Base-by-base conservation (phyloP, 2,888 invertebrate genomes). In the Galeopsomyia nigrocyanea region DNA sequence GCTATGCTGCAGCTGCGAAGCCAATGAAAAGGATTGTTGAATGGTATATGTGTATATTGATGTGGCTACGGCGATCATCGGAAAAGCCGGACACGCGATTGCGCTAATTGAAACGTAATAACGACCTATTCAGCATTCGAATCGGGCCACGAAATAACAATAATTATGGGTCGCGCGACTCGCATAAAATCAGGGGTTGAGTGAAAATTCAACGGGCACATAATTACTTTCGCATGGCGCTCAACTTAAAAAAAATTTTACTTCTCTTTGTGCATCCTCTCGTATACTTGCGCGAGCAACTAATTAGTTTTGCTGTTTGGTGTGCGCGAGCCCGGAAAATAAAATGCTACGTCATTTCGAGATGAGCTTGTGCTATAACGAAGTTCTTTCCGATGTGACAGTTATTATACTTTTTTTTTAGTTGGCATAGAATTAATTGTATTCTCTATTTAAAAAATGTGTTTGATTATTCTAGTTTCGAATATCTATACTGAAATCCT, bases 61-160 rank as follows among this genome's bases (percentile, higher is more conserved):
- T 65, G 70, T 22, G 47, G 19, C 16, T 9, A 9, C 26, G 55
- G 6, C 66, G 66, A 72, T 68, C 21, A 65, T 68, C 68, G 62
- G 63, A 53, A 68, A 73, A 73, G 60, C 68, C 55, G 63, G 63
- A 68, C 68, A 69, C 17, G 61, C 46, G 66, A 73, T 66, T 66
- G 60, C 65, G 63, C 71, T 71, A 74, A 71, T 74, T 74, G 71
- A 71, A 74, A 71, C 71, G 74, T 71, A 74, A 74, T 74, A 74
- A 74, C 74, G 74, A 74, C 58, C 74, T 61, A 74, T 74, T 74
- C 71, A 74, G 67, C 53, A 73, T 69, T 73, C 65, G 53, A 49
- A 53, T 57, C 47, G 55, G n/a, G 10, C 46, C 72, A 31, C 21
- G 61, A 65, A 73, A 69, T 68, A 69, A 62, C 69, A 66, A 73